Base-by-base conservation (phyloP, 2,113 vertebrate genomes). In the Phyllostomus discolor region DNA sequence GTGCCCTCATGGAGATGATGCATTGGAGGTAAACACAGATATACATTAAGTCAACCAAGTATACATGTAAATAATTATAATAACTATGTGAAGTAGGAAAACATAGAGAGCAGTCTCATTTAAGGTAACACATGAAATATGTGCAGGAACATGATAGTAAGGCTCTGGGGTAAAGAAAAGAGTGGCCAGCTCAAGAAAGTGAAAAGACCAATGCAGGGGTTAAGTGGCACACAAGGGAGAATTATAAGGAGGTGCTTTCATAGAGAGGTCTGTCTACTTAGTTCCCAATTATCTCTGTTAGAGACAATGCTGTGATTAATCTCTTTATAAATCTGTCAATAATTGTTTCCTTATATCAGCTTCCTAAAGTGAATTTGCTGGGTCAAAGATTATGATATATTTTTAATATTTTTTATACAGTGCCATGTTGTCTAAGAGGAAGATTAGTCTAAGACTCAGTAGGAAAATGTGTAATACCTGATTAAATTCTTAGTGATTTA, bases 141-240 rank as follows among this genome's bases (percentile, higher is more conserved):
- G n/a, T 48, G 10, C 11, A 16, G 48, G 75, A 54, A 54, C 8
- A 15, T 62, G n/a, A 10, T 10, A 33, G 20, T 20, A 1, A 3
- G 41, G 8, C 26, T 52, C 15, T 20, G 11, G 12, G 6, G 1
- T 10, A 10, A 59, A 28, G 22, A 67, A 4, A 7, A 26, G 0
- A 7, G 10, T 26, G 43, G 10, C 26, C 43, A 50, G 5, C 50
- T 31, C 17, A 48, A 50, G 22, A n/a, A 46, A 52, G 10, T 2
- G 26, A 52, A 78, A 46, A 67, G 17, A 11, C 2, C 26, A 38
- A 4, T 1, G 12, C 0, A 57, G 31, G 8, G 69, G 38, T 31
- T 9, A 43, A 90, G 9, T 17, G 10, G 12, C 2, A 3, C 2
- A 14, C 7, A 52, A 43, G 16, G 1, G 11, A 38, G 33, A 33